Base-by-base conservation (phyloP, 2,797 vertebrate genomes). In the Lateolabrax maculatus region DNA sequence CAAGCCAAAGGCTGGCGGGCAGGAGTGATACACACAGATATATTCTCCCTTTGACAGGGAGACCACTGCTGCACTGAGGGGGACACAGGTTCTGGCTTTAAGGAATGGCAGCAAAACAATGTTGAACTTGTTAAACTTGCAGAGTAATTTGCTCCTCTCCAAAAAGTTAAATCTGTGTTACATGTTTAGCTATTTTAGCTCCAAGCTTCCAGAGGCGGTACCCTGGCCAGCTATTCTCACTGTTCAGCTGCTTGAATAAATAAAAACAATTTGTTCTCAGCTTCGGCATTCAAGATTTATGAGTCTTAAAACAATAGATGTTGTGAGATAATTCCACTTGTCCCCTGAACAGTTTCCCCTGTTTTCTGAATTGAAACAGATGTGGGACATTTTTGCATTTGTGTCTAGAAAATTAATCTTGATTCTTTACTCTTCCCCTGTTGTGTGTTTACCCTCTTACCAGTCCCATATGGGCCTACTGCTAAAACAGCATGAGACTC, bases 1-100 rank as follows among this genome's bases (percentile, higher is more conserved):
- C 9, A 29, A 53, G 53, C 49, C 61, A 56, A 43, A 56, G 55
- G 25, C 18, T 63, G 34, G 18, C 5, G 53, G 73, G n/a, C n/a
- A n/a, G n/a, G n/a, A n/a, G 43, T 79, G 27, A 82, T 39, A 49
- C 11, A 25, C 51, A 21, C 52, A 63, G 21, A n/a, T n/a, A 58
- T 44, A 51, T 67, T 69, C 10, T 66, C 11, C 12, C 48, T 56
- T 57, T 72, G 58, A 77, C 64, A 64, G 25, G 21, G 16, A 41
- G 29, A 61, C 44, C 27, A 68, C 18, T 1, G 2, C 27, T 27
- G 19, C 36, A 57, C 36, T 37, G 7, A 11, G 53, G 18, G 36
- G 29, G 37, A n/a, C 52, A 58, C 19, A 49, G 36, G 37, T 21
- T 57, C 53, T 39, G 37, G 41, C 53, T 66, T 27, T 12, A 41